Evolutionary conservation across 1,140 invertebrate species (phyloP).

Genomic region (Saccostrea cuccullata): DNA sequence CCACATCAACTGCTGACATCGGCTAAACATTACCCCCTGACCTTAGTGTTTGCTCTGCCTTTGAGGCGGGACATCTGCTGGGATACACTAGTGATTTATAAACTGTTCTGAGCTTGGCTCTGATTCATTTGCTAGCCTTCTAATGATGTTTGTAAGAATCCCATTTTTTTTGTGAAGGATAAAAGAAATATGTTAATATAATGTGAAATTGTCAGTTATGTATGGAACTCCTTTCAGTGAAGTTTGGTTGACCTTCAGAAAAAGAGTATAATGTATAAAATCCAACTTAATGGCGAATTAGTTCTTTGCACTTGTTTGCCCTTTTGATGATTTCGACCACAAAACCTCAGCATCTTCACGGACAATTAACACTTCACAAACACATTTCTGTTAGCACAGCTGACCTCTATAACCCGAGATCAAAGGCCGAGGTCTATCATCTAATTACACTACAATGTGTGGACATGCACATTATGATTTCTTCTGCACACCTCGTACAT

Average conservation of each 20-base stretch:
- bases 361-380: constrained; percentile 27
- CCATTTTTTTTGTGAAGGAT: background rate
- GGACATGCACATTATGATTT: constrained; percentile 27
- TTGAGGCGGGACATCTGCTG: background rate
- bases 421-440: background rate
- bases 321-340: constrained; percentile 14
- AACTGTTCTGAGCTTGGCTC: background rate
- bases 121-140: background rate
- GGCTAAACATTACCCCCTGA: background rate
- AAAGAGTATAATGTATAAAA: background rate
- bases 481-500: background rate
- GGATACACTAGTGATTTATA: background rate
- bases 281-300: background rate
- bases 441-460: constrained; percentile 24
- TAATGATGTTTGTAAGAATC: background rate
- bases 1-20: background rate
- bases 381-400: constrained; percentile 1
- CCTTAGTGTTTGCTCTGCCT: background rate
- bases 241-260: background rate
- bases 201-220: background rate
- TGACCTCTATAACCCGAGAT: background rate
- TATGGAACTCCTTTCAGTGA: background rate
- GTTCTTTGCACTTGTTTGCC: background rate
- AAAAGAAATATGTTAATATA: background rate
- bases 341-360: constrained; percentile 14